phyloP scores from a whole-genome alignment of 2,888 invertebrate genomes.

The Dascillus cervinus region DNA sequence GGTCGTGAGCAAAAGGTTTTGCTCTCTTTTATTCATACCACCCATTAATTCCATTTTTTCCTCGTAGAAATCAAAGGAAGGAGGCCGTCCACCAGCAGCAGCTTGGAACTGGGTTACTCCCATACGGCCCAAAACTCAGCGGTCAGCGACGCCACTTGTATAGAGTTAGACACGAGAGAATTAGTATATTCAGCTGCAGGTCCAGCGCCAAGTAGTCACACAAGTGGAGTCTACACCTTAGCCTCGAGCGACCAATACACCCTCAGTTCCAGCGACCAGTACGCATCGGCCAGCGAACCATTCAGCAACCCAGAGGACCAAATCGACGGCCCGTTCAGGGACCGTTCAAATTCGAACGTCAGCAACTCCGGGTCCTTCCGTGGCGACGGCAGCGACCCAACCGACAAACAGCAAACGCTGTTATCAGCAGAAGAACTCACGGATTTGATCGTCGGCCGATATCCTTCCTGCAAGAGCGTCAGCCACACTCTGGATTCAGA shows the following conservation, averaged over 20 bases:
- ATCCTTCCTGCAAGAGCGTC: constrained; percentile 70
- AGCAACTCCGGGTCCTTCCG: constrained; percentile 75
- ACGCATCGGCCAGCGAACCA: constrained; percentile 31
- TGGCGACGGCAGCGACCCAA: constrained; percentile 84
- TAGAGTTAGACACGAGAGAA: constrained; percentile 50
- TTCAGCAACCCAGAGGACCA: constrained; percentile 35
- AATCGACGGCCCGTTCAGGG: constrained; percentile 50
- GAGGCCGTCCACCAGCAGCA: constrained; percentile 69
- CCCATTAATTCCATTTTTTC: too few relatives aligned
- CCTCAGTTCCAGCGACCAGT: constrained; percentile 35
- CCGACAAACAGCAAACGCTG: constrained; percentile 66
- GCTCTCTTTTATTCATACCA: too few relatives aligned
- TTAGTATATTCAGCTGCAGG: constrained; percentile 47
- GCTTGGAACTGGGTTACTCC: constrained; percentile 75
- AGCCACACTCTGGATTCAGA: constrained; percentile 82
- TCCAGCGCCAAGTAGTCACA: constrained; percentile 70
- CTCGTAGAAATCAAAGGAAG: constrained; percentile 45
- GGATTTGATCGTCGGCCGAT: constrained; percentile 74
- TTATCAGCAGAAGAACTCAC: constrained; percentile 78
- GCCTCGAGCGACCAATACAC: constrained; percentile 53
- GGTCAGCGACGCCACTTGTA: constrained; percentile 63
- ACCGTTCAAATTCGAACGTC: constrained; percentile 69
- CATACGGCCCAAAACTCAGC: constrained; percentile 83
- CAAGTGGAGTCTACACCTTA: constrained; percentile 79
- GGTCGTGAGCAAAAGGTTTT: too few relatives aligned